Base-by-base conservation (phyloP, 2,888 invertebrate genomes). In the Athalia rosae region DNA sequence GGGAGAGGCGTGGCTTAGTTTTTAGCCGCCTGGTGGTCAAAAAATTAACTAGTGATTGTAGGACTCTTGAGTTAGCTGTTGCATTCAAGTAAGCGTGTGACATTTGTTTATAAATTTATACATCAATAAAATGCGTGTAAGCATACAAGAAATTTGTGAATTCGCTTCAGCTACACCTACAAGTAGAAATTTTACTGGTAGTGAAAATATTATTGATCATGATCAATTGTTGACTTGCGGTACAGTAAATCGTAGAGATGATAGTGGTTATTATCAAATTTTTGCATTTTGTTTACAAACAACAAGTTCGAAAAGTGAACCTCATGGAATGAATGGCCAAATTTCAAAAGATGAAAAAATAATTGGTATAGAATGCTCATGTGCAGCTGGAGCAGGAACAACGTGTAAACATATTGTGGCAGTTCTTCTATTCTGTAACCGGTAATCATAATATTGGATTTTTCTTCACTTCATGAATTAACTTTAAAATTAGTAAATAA, bases 371-470 rank as follows among this genome's bases (percentile, higher is more conserved):
- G 48, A 66, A 48, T 66, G 66, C 50, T 48, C 66, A 13, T 66
- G 66, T 48, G 66, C 48, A 48, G 66, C 66, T 48, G 66, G 66
- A n/a, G 66, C 66, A 66, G 66, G 66, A 48, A 50, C 66, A 48
- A 48, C 66, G 9, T 66, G 66, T 15, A 66, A 66, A 28, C 66
- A 66, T 48, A 48, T 66, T 66, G 47, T 66, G 15, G 66, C 15
- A 66, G 66, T 66, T 15, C 66, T 66, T 47, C 48, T 66, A 50
- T 66, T 15, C 48, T 66, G 66, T 66, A 66, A 66, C 66, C 47
- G 66, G 66, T 66, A 66, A 66, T 66, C 48, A 66, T 66, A 11
- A 48, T 28, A 7, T 66, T 66, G 48, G 66, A 66, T 66, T 15
- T 15, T 63, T 59, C n/a, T 59, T 59, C 59, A 59, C 62, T 62